phyloP scores from a whole-genome alignment of 2,113 vertebrate genomes.

The Ammodramus savannarum region DNA sequence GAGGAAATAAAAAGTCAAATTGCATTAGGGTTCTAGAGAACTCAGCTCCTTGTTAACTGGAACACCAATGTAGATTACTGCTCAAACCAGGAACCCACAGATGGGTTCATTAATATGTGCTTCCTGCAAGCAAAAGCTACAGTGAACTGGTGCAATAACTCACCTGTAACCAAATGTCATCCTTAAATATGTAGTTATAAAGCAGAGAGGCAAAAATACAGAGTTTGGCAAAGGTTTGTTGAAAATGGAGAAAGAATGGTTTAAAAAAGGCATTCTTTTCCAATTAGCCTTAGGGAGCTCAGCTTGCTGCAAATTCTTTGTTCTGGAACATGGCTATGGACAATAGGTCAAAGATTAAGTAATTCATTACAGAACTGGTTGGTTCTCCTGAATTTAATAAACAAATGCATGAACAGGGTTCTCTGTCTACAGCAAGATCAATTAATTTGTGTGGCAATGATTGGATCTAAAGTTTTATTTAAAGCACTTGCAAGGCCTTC shows the following conservation, averaged over 20 bases:
- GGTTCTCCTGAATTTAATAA: slow-evolving; percentile 37
- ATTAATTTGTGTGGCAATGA: not conserved
- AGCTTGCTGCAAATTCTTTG: slow-evolving; percentile 53
- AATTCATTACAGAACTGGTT: not conserved
- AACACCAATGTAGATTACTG: not conserved
- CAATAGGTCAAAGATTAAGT: slow-evolving; percentile 52
- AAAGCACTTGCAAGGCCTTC: not conserved
- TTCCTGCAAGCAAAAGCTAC: slow-evolving; percentile 1
- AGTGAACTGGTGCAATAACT: slow-evolving; percentile 37
- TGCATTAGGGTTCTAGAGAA: not conserved
- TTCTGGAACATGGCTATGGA: slow-evolving; percentile 51
- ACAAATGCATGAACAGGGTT: slow-evolving; percentile 41
- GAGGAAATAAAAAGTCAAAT: not conserved
- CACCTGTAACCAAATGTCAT: slow-evolving; percentile 52
- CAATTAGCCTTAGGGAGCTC: slow-evolving; percentile 66
- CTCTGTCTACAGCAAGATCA: not conserved
- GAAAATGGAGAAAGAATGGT: slow-evolving; percentile 21
- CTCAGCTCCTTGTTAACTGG: not conserved
- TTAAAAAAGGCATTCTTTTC: slow-evolving; percentile 8
- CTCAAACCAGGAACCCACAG: not conserved
- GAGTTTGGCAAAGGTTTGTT: slow-evolving; percentile 28
- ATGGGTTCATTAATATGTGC: not conserved
- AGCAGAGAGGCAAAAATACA: slow-evolving; percentile 28
- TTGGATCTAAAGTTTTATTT: not conserved
- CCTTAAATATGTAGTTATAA: slow-evolving; percentile 20